phyloP scores from a whole-genome alignment of 1,140 invertebrate genomes.

The Ceratosolen solmsi region DNA sequence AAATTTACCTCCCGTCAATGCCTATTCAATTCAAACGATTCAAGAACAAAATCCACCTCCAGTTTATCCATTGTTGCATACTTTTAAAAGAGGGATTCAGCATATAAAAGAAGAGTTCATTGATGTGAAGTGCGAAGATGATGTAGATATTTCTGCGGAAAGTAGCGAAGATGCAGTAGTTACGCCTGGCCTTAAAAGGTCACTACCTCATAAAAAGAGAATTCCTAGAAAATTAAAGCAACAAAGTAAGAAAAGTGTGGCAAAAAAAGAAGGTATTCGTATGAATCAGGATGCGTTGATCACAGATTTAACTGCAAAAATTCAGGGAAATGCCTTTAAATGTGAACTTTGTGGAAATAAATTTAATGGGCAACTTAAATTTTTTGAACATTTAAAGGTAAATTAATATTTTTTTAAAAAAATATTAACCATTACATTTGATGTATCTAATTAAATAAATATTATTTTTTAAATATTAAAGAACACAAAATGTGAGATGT shows the following conservation, averaged over 20 bases:
- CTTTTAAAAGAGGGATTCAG: constrained; percentile 64
- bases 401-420: constrained; percentile 35
- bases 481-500: no score
- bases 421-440: no score
- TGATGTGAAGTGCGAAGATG: constrained; percentile 69
- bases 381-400: constrained; percentile 85
- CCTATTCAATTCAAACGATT: constrained; percentile 68
- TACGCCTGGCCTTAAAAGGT: constrained; percentile 68
- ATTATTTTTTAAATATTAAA: no score
- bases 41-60: constrained; percentile 61
- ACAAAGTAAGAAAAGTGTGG: constrained; percentile 62
- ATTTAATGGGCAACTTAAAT: constrained; percentile 81
- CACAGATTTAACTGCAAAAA: constrained; percentile 32
- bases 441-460: neutral
- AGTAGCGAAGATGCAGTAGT: constrained; percentile 66
- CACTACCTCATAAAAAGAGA: constrained; percentile 75
- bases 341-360: constrained; percentile 81
- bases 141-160: constrained; percentile 66
- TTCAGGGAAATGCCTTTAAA: constrained; percentile 69
- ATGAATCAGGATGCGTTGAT: constrained; percentile 50
- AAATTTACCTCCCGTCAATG: constrained; percentile 62
- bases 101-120: constrained; percentile 69
- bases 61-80: constrained; percentile 62
- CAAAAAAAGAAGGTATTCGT: constrained; percentile 60
- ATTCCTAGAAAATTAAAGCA: constrained; percentile 75